phyloP scores from a whole-genome alignment of 2,888 invertebrate genomes.

The Bedellia somnulentella region DNA sequence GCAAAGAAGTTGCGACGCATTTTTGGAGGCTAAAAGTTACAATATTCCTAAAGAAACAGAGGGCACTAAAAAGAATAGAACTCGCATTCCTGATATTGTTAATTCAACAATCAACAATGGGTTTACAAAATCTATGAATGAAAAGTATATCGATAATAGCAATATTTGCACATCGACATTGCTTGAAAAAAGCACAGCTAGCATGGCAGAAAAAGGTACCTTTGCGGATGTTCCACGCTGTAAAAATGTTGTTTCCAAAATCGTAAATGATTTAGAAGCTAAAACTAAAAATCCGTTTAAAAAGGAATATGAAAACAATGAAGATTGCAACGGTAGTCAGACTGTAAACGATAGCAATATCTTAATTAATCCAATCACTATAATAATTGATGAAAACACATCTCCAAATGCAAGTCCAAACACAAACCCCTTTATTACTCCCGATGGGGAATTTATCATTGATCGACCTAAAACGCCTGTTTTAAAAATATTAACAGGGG shows the following conservation, averaged over 20 bases:
- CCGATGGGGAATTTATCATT: constrained; percentile 17
- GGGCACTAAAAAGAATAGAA: constrained; percentile 14
- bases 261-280: no score
- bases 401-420: constrained; percentile 10
- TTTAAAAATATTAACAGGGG: constrained; percentile 38
- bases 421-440: constrained; percentile 26
- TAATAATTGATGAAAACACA: constrained; percentile 17
- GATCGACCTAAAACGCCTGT: constrained; percentile 42
- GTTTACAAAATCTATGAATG: no score
- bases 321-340: no score
- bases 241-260: no score
- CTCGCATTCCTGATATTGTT: constrained; percentile 42
- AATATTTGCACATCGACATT: no score
- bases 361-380: constrained; percentile 15
- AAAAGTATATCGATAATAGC: constrained; percentile 20
- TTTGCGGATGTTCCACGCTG: no score
- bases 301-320: constrained; percentile 18
- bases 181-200: no score
- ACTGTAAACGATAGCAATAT: no score
- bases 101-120: constrained; percentile 50
- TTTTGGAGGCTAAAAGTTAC: background rate
- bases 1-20: background rate
- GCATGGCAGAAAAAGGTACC: no score
- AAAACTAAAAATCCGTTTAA: background rate
- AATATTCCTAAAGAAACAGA: constrained; percentile 2